Evolutionary conservation across 2,797 vertebrate genomes (phyloP), one percentile per base, ranked within the genome.

Genomic region (Meda fulgida): DNA sequence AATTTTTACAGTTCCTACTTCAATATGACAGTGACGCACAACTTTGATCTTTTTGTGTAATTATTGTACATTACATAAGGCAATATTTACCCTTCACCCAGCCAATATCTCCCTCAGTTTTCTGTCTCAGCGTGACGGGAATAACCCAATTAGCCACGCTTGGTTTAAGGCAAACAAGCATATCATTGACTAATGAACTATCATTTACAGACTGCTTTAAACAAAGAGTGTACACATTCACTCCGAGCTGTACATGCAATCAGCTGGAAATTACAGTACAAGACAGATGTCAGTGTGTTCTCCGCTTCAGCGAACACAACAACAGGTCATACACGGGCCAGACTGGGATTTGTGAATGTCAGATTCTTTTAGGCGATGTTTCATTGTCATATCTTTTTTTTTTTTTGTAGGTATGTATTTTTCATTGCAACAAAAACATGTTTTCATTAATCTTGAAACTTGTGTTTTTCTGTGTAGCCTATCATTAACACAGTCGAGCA

Each of bases 71-170:
- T 88, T 85, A 90, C 83, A 89, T 81, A 83, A 77, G 88, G 81
- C 89, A 89, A 89, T 93, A 90, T 93, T 94, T 91, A 92, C 87
- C 58, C 63, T 78, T 65, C 38, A 67, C 11, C 66, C 66, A 78
- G 83, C 85, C 86, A 81, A 89, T 80, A 83, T 80, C 75, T 79
- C 87, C 87, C 81, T 79, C 34, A 53, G 89, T 88, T 31, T 88
- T 90, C 8, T 89, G 87, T 90, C 86, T 76, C 80, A 84, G 85
- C 46, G 66, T 84, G 85, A 91, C 89, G 87, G 90, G 91, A 93
- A 94, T 93, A 92, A 93, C 84, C 86, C 48, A 4, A 91, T 94
- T 94, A 90, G 88, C 91, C 89, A 90, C 80, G 81, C 88, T 88
- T 85, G 70, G 79, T 89, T 84, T 86, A 92, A 92, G 81, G 89